Conservation (phyloP, 2,113 vertebrate species). For the Uria aalge region DNA sequence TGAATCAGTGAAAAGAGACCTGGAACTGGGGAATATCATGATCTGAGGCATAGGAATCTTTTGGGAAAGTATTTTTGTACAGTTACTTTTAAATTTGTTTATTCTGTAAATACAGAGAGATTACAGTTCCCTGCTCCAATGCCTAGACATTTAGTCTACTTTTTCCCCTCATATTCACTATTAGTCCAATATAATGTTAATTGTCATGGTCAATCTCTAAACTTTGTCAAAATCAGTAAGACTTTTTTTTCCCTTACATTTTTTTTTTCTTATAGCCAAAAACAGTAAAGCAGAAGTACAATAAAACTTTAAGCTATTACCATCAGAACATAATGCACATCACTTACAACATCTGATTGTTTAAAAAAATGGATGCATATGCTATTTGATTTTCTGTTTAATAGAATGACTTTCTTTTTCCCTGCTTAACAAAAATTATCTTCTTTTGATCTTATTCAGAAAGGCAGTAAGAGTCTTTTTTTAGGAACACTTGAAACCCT, state of each 20-base stretch:
- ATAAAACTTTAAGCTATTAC: background rate
- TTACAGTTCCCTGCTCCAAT: background rate
- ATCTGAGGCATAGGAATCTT: background rate
- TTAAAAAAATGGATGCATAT: conserved; percentile 29
- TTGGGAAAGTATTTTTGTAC: background rate
- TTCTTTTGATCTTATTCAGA: conserved; percentile 37
- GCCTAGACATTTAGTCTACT: background rate
- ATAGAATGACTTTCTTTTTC: conserved; percentile 9
- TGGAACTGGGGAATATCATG: background rate
- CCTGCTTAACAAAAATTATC: conserved; percentile 1
- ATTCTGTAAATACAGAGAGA: background rate
- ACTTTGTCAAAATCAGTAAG: background rate
- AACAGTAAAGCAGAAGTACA: background rate
- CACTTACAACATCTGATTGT: background rate
- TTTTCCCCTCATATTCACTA: background rate
- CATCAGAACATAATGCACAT: background rate
- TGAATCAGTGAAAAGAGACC: background rate
- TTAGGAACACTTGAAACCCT: conserved; percentile 55
- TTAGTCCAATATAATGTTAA: background rate
- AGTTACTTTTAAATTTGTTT: background rate
- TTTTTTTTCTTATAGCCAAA: background rate
- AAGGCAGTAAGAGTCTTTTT: conserved; percentile 31
- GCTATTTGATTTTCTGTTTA: conserved; percentile 12
- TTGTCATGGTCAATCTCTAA: background rate
- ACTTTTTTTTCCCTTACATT: background rate